Evolutionary conservation across 1,140 invertebrate genomes (phyloP), one percentile per base, ranked within the genome.

Genomic region (Drosophila asahinai): DNA sequence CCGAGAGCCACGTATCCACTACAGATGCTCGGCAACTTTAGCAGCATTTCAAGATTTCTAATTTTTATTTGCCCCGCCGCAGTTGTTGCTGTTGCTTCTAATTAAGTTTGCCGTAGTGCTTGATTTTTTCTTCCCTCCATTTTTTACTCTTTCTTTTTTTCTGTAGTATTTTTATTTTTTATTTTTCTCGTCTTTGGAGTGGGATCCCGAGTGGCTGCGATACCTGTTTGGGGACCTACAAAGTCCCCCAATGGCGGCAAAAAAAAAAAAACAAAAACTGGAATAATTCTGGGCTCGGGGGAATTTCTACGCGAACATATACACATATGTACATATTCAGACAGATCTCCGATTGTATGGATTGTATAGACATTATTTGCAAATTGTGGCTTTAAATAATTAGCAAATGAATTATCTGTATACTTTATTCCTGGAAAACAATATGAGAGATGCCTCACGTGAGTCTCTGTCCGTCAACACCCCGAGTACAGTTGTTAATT

Each of bases 321-420:
- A 64, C 12, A 48, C 5, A 43, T 19, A 33, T 59, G 12, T 52
- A 22, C 1, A 25, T 17, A 17, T 36, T 27, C n/a, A 30, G 47
- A 67, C 27, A 52, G 5, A 22, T 57, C 33, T 38, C 7, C 19
- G 14, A 22, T 40, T 57, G 36, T 57, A 40, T 58, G 33, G 76
- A 78, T 43, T 62, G 43, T 57, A 58, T 64, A 17, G 48, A 72
- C 60, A 75, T 79, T 67, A 83, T 80, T 83, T 54, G 76, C 77
- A 78, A 83, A 78, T 72, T 80, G 81, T 83, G 77, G 73, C 60
- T 72, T 77, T 71, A 72, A 83, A 80, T 84, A 83, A 83, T 83
- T 83, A 83, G 57, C 81, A 83, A 84, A 84, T 76, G 43, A 80
- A 83, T 80, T 55, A 54, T 83, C 49, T 49, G 54, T 49, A 30